These are phyloP conservation scores for Macquaria ambigua DNA, from an alignment of 2,113 vertebrate genomes.

Conservation along the genomic window DNA sequence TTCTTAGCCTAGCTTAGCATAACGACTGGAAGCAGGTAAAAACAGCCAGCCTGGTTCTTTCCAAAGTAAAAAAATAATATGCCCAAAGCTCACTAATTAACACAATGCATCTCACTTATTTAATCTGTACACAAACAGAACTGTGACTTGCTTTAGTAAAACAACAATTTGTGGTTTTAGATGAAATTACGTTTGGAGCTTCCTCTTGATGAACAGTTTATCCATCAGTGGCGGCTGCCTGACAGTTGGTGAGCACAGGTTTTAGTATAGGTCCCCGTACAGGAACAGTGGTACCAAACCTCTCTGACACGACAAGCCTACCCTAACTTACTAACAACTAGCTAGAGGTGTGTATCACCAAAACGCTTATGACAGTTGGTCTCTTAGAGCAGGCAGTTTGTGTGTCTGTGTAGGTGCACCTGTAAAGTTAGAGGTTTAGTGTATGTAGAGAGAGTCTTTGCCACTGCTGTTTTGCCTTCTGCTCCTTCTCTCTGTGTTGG, in stretches of 20 bases:
- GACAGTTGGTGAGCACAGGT: not conserved
- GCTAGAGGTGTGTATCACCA: not conserved
- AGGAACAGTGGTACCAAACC: not conserved
- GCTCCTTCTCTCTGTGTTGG: not conserved
- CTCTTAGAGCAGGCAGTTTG: not conserved
- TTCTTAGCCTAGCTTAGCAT: not conserved
- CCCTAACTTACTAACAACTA: not conserved
- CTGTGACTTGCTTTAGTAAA: not conserved
- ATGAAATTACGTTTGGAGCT: not conserved
- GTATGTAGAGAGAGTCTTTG: not conserved
- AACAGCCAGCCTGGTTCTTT: not conserved
- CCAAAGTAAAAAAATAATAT: too few species aligned
- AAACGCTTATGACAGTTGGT: not conserved
- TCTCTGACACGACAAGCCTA: not conserved
- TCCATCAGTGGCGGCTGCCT: too few species aligned
- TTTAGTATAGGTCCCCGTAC: not conserved
- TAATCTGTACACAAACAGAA: not conserved
- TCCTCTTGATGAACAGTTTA: not conserved
- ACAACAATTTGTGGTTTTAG: not conserved
- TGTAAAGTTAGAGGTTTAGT: not conserved
- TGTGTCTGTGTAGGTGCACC: not conserved
- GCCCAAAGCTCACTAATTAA: not conserved
- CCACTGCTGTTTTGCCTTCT: not conserved
- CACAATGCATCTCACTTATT: not conserved
- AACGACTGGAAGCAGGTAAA: not conserved